These are phyloP conservation scores for Merodon equestris DNA, from an alignment of 2,888 invertebrate species.

Conservation along the genomic window DNA sequence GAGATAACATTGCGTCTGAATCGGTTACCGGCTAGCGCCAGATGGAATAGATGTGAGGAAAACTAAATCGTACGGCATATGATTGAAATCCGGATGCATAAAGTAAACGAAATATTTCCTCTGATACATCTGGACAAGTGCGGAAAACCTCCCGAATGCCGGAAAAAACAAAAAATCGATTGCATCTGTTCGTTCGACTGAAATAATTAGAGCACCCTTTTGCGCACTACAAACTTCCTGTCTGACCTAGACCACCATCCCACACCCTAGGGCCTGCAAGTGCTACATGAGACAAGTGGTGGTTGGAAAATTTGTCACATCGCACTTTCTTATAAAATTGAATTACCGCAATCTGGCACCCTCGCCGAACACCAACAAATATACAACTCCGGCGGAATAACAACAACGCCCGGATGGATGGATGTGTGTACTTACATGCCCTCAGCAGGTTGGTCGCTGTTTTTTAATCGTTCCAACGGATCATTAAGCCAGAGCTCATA, in stretches of 20 bases:
- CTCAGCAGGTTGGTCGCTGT: conserved; percentile 40
- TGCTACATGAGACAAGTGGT: conserved; percentile 8
- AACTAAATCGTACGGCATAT: too few species aligned
- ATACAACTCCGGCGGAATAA: too few species aligned
- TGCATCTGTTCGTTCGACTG: conserved; percentile 63
- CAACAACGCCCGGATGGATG: conserved; percentile 7
- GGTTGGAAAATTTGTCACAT: conserved; percentile 62
- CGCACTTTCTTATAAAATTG: conserved; percentile 56
- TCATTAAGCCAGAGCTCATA: conserved; percentile 38
- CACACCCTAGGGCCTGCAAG: conserved; percentile 2
- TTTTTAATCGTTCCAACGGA: conserved; percentile 54
- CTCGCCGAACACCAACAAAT: too few species aligned
- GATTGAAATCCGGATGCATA: too few species aligned
- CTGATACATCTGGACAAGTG: conserved; percentile 64
- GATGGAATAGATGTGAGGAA: too few species aligned
- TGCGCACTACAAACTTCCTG: background rate
- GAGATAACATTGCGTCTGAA: too few species aligned
- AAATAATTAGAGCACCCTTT: conserved; percentile 55
- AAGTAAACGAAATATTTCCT: too few species aligned
- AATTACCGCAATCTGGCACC: conserved; percentile 62
- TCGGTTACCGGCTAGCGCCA: too few species aligned
- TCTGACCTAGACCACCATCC: conserved; percentile 41
- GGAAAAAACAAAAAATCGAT: conserved; percentile 37
- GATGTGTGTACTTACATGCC: conserved; percentile 11
- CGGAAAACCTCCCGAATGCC: conserved; percentile 23